Percentiles rank a stretch among this genome's conserved stretches.
Evolutionary conservation across 1,140 invertebrate genomes (phyloP).

Genomic region (Bombyx mori): ASM3026992v2 NC_085128.1:18261001-18261500

Average conservation of each 20-base stretch:
- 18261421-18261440: constrained; percentile 69
- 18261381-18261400: constrained; percentile 59
- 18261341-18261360: constrained; percentile 48
- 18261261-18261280: constrained; percentile 56
- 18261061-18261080: constrained; percentile 61
- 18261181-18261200: constrained; percentile 46
- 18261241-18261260: constrained; percentile 53
- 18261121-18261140: constrained; percentile 55
- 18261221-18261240: constrained; percentile 59
- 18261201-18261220: constrained; percentile 53
- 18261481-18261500: constrained; percentile 34
- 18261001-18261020: too few relatives aligned
- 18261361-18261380: constrained; percentile 58
- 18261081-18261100: constrained; percentile 61
- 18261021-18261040: not conserved
- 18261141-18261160: constrained; percentile 39
- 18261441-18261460: constrained; percentile 65
- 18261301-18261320: constrained; percentile 27
- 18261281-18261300: constrained; percentile 53
- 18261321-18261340: constrained; percentile 27
- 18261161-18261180: constrained; percentile 40
- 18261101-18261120: constrained; percentile 55
- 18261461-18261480: constrained; percentile 61
- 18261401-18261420: constrained; percentile 69
- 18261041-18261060: constrained; percentile 19